phyloP scores from a whole-genome alignment of 2,888 invertebrate genomes.

The Cataglyphis rosenhaueri region DNA sequence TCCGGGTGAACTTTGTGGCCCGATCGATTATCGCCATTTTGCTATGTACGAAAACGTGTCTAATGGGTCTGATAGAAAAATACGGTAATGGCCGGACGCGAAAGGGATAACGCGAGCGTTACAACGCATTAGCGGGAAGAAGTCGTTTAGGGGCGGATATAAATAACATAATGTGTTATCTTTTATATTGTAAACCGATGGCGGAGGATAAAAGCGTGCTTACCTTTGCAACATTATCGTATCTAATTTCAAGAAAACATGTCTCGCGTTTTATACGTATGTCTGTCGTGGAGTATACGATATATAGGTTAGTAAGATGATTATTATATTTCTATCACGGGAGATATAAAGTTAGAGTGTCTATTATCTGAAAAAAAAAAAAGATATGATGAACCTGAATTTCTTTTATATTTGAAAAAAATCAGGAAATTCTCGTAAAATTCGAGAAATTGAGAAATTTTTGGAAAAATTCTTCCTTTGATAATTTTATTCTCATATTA shows the following conservation, averaged over 20 bases:
- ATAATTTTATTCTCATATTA: no score
- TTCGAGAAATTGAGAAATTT: no score
- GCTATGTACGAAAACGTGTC: conserved; percentile 19
- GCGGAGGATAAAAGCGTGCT: conserved; percentile 34
- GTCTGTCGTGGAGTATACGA: background rate
- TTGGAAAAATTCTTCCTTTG: no score
- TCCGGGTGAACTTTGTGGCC: conserved; percentile 7
- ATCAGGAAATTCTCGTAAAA: no score
- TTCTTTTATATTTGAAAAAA: no score
- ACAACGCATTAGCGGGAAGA: conserved; percentile 36
- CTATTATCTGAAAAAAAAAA: background rate
- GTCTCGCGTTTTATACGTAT: background rate
- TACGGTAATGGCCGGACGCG: conserved; percentile 37
- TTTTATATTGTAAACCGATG: conserved; percentile 48
- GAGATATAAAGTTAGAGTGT: background rate
- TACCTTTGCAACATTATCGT: conserved; percentile 44
- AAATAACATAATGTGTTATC: conserved; percentile 57
- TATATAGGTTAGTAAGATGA: conserved; percentile 44
- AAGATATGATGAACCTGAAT: no score
- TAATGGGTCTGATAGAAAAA: conserved; percentile 54
- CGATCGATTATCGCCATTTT: conserved; percentile 41
- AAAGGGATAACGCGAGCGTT: conserved; percentile 41
- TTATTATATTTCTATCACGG: background rate
- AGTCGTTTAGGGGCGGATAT: conserved; percentile 49
- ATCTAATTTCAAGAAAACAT: conserved; percentile 53